Base-by-base conservation (phyloP, 2,113 vertebrate genomes). In the Xenopus laevis region DNA sequence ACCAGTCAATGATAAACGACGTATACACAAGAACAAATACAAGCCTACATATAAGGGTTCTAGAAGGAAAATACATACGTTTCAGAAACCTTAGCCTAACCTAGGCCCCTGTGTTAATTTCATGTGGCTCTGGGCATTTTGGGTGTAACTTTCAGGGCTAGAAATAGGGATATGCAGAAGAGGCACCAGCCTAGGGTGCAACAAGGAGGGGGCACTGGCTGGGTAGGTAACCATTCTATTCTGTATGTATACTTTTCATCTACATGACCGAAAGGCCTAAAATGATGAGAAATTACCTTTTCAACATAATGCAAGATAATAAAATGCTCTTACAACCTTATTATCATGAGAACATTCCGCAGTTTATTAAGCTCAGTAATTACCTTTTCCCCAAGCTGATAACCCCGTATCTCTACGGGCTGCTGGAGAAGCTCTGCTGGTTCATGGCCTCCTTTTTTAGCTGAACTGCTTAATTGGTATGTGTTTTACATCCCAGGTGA, bases 341-440 rank as follows among this genome's bases (percentile, higher is more conserved):
- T 93, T 94, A 93, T 93, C 92, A 91, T 89, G 89, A 93, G 93
- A 93, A 91, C 93, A 88, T 94, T 95, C 94, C 89, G 87, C 91
- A 92, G 88, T 94, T 91, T 92, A 93, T 96, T 95, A 94, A 93
- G 91, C 91, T 94, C 94, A 94, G 95, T 95, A 94, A 97, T 95
- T 87, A 92, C 90, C 89, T 93, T 93, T 92, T 92, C 89, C 92
- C 91, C 89, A 89, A 93, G 92, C 93, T 90, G 90, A 92, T 95
- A 95, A 93, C 93, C 94, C 89, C 82, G 79, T 79, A 84, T 94
- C 93, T 91, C 82, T 77, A 89, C 86, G 84, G 93, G 89, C 87
- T 89, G 89, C 93, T 88, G 91, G 90, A 87, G 92, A 93, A 92
- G 94, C 91, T 89, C 86, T 91, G 86, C 92, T 89, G 87, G 91